These are phyloP conservation scores for Palaemon carinicauda DNA, from an alignment of 1,140 invertebrate species.

Conservation along the genomic window DNA sequence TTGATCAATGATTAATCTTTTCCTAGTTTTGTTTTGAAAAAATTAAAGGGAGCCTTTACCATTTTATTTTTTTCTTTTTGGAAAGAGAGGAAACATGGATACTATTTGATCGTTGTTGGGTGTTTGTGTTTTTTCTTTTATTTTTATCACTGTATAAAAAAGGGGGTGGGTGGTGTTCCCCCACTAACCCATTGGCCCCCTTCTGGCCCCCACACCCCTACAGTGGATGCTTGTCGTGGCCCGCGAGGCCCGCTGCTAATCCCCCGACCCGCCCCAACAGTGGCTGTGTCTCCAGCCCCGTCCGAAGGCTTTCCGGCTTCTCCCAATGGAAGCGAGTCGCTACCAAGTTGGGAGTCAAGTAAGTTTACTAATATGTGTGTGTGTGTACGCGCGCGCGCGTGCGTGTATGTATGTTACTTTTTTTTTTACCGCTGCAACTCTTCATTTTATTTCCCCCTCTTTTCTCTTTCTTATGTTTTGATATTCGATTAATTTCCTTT, in stretches of 20 bases:
- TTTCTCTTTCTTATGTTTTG: too few species aligned
- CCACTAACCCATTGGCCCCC: background rate
- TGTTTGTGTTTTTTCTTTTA: too few species aligned
- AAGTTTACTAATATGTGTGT: conserved; percentile 70
- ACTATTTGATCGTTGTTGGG: too few species aligned
- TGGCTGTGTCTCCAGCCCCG: conserved; percentile 56
- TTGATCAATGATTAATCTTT: too few species aligned
- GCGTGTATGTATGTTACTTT: background rate
- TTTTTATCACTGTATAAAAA: too few species aligned
- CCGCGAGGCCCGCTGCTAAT: conserved; percentile 41
- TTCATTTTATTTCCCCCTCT: too few species aligned
- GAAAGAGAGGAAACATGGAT: too few species aligned
- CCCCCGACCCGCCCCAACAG: conserved; percentile 52
- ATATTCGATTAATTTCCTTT: too few species aligned
- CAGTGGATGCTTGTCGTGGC: conserved; percentile 52
- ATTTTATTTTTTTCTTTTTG: background rate
- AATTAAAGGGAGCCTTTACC: background rate
- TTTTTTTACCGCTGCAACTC: too few species aligned
- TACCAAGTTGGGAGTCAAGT: conserved; percentile 92
- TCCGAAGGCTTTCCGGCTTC: conserved; percentile 70
- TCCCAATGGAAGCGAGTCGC: conserved; percentile 89
- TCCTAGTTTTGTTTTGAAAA: background rate
- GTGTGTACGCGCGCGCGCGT: background rate
- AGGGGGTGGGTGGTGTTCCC: background rate
- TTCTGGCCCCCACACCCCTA: conserved; percentile 31